Percentiles rank a stretch among this genome's conserved stretches.
Conservation (phyloP, 2,888 invertebrate species). For the Ligdia adustata region DNA sequence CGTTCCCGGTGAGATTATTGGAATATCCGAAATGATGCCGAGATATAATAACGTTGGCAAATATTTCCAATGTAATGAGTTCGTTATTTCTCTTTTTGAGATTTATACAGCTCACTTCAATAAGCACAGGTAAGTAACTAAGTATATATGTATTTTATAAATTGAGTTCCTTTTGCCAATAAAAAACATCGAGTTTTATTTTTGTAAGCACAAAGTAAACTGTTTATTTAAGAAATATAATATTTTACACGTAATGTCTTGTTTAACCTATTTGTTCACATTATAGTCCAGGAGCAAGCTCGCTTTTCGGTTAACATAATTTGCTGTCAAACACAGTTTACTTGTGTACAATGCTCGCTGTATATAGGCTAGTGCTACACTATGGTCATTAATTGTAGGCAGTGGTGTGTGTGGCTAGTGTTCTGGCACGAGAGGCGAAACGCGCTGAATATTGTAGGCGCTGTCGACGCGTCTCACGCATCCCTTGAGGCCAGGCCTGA, state of each 20-base stretch:
- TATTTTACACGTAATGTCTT: too few relatives aligned
- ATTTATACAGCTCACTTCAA: too few relatives aligned
- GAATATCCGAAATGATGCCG: constrained; percentile 7
- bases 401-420: constrained; percentile 32
- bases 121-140: too few relatives aligned
- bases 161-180: constrained; percentile 1
- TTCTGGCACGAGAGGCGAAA: constrained; percentile 49
- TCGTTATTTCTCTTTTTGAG: constrained; percentile 13
- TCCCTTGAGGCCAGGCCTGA: constrained; percentile 38
- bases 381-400: constrained; percentile 33
- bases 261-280: neutral
- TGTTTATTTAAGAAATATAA: too few relatives aligned
- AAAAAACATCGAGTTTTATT: too few relatives aligned
- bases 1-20: constrained; percentile 16
- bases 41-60: constrained; percentile 18
- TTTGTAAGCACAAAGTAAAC: too few relatives aligned
- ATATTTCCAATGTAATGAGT: constrained; percentile 18
- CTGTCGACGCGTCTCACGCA: constrained; percentile 58
- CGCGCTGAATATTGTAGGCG: constrained; percentile 70
- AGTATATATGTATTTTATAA: neutral
- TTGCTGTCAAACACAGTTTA: neutral
- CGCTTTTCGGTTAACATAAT: neutral
- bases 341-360: too few relatives aligned
- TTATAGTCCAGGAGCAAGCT: neutral
- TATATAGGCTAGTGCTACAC: neutral